phyloP scores from a whole-genome alignment of 2,888 invertebrate genomes.

The Enchytraeus crypticus region DNA sequence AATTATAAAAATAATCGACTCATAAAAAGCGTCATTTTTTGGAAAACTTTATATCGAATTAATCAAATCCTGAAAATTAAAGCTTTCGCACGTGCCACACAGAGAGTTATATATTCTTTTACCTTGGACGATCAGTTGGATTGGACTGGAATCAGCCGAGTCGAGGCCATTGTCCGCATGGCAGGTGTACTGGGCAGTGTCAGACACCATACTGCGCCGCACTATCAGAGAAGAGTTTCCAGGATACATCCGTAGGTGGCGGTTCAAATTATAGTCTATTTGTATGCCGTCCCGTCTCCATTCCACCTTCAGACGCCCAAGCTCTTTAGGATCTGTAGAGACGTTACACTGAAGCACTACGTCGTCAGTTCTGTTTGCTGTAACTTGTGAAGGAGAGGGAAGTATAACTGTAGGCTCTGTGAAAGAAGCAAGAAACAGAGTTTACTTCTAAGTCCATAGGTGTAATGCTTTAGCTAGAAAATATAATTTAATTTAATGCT shows the following conservation, averaged over 20 bases:
- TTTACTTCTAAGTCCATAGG: no score
- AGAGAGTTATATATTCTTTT: not conserved
- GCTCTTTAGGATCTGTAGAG: slow-evolving; percentile 9
- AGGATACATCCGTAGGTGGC: slow-evolving; percentile 27
- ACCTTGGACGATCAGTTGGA: slow-evolving; percentile 25
- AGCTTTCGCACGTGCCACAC: not conserved
- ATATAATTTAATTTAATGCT: no score
- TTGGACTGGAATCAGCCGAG: slow-evolving; percentile 14
- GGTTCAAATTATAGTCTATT: slow-evolving; percentile 30
- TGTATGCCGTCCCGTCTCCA: slow-evolving; percentile 62
- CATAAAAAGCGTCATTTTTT: not conserved
- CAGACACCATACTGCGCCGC: slow-evolving; percentile 26
- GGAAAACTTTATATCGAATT: not conserved
- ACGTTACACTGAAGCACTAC: slow-evolving; percentile 8
- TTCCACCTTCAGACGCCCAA: not conserved
- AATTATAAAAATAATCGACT: no score
- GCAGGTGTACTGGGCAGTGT: slow-evolving; percentile 23
- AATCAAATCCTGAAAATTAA: not conserved
- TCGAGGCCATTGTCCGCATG: slow-evolving; percentile 27
- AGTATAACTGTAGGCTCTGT: not conserved
- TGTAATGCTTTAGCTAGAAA: no score
- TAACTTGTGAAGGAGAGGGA: slow-evolving; percentile 1
- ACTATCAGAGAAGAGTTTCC: slow-evolving; percentile 30
- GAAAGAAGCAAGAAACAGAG: not conserved
- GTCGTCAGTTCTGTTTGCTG: slow-evolving; percentile 2